Conservation (phyloP, 2,797 vertebrate genomes). For the Anguilla pacifica region DNA sequence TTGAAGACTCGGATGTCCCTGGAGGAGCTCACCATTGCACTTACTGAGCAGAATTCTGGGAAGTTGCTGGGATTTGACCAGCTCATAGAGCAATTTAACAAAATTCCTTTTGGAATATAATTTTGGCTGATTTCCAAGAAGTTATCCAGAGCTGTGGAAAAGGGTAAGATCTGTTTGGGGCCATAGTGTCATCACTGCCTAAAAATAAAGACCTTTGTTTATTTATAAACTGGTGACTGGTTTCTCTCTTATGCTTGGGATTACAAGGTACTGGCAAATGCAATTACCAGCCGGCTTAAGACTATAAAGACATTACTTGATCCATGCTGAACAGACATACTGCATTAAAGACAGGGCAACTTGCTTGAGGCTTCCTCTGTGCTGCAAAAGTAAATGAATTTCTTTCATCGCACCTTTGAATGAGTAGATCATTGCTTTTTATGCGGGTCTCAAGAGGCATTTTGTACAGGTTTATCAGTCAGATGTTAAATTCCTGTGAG, state of each 20-base stretch:
- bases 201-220: background rate
- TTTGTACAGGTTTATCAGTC: background rate
- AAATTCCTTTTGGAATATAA: background rate
- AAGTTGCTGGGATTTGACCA: background rate
- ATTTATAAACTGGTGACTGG: background rate
- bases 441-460: background rate
- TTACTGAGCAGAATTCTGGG: background rate
- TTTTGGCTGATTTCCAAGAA: background rate
- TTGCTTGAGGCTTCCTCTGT: background rate
- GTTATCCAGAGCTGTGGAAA: background rate
- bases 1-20: background rate
- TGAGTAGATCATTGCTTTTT: background rate
- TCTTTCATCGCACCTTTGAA: background rate
- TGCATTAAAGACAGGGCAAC: background rate
- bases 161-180: background rate
- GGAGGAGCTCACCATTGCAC: background rate
- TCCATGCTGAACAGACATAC: background rate
- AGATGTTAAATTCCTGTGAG: too few species aligned
- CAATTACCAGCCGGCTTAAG: background rate
- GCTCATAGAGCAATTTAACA: background rate
- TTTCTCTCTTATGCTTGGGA: background rate
- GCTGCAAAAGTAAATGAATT: background rate
- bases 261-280: background rate
- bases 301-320: background rate
- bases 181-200: background rate